Evolutionary conservation across 23 tunicate species (phyloP), one percentile per base, ranked within the genome.

Genomic region (Ciona savignyi): DNA sequence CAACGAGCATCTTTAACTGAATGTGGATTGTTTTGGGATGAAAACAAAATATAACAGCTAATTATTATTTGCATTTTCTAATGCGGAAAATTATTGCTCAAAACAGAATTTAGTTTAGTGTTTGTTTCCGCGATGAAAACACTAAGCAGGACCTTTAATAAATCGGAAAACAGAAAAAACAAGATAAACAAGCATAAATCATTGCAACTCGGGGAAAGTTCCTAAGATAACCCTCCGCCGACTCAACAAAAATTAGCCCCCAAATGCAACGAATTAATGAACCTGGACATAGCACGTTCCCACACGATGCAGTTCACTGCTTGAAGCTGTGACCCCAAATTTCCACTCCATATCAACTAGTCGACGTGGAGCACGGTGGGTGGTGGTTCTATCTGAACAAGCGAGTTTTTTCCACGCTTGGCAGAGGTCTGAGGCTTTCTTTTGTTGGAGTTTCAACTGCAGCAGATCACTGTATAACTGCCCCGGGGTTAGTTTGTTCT

Each of bases 231-330:
- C n/a, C n/a, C n/a, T n/a, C 21, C 21, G 19, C 21, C 19, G 19
- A 19, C 19, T 19, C 62, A 51, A 51, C 62, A 51, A 19, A 51
- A 51, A 51, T 51, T 19, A 51, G 21, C 62, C 21, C 21, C 21
- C 21, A 19, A 51, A 51, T 51, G 21, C 19, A 19, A 51, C 71
- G 22, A 32, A 2, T 32, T 27, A 69, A 28, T 31, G 25, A 21
- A 90, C 97, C 83, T 90, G 97, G 22, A 90, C 51, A 64, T 77
- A 84, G 71, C 97, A 90, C 67, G 66, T 83, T 69, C 97, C 97
- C 70, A 90, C 97, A 61, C 88, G 48, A 23, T 42, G 71, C 1
- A 83, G 28, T 26, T 86, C 82, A 70, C 84, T 80, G 74, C 82
- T 90, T 27, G 89, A 79, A 30, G 90, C 90, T 1, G 97, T 90